Conservation (phyloP, 2,113 vertebrate genomes). For the Leptocoma aspasia region DNA sequence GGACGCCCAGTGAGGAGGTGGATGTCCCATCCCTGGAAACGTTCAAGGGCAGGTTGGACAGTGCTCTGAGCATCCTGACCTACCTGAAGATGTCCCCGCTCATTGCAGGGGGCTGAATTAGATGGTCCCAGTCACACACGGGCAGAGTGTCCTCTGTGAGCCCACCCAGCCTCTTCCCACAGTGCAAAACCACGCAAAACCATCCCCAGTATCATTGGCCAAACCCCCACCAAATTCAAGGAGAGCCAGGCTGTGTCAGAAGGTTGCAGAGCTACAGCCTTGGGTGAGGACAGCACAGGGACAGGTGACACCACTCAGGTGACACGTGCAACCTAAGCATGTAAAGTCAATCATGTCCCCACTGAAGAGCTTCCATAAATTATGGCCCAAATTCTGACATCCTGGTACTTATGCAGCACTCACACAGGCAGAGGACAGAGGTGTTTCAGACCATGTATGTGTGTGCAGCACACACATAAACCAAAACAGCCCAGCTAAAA, state of each 20-base stretch:
- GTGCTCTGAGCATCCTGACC: neutral
- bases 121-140: accelerated
- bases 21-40: neutral
- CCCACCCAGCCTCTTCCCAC: neutral
- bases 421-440: neutral
- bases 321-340: accelerated
- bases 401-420: neutral
- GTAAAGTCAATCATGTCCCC: neutral
- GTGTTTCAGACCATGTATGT: neutral
- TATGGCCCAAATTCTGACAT: neutral
- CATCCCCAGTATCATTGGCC: accelerated
- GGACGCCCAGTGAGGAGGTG: neutral
- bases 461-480: neutral
- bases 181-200: neutral
- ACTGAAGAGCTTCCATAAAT: neutral
- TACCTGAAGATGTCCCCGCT: neutral
- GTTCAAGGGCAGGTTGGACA: neutral
- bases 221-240: neutral
- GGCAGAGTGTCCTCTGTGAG: neutral
- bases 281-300: neutral
- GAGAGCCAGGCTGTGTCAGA: accelerated
- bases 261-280: neutral
- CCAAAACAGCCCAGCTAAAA: neutral
- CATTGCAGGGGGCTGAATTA: neutral
- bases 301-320: neutral